These are phyloP conservation scores for Drosophila neonasuta DNA, from an alignment of 2,888 invertebrate species.

Conservation along the genomic window DNA sequence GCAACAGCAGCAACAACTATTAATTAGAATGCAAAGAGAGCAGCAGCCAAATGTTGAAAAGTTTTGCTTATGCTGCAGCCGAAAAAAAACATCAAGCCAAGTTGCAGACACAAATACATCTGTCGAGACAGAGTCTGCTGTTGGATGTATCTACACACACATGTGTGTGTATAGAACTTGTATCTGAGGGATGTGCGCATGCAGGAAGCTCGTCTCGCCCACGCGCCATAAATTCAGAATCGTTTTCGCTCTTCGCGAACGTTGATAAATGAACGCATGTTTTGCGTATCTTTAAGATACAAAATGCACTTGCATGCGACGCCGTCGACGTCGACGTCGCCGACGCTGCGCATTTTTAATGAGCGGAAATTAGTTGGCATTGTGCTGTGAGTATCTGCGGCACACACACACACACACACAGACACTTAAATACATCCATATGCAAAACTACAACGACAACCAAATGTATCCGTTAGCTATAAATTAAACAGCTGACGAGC, in stretches of 20 bases:
- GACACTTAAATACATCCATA: slow-evolving; percentile 10
- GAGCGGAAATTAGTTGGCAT: slow-evolving; percentile 75
- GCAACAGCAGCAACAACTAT: slow-evolving; percentile 35
- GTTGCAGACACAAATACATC: slow-evolving; percentile 27
- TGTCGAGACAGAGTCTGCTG: slow-evolving; percentile 5
- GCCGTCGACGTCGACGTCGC: background rate
- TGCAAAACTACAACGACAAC: slow-evolving; percentile 15
- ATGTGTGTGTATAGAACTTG: slow-evolving; percentile 6
- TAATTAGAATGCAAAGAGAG: slow-evolving; percentile 58
- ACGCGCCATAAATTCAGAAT: slow-evolving; percentile 65
- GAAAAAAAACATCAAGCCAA: slow-evolving; percentile 5
- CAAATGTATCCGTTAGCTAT: slow-evolving; percentile 52
- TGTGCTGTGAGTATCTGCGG: slow-evolving; percentile 43
- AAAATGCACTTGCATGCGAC: slow-evolving; percentile 48
- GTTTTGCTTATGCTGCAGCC: slow-evolving; percentile 31
- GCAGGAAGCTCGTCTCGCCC: slow-evolving; percentile 67
- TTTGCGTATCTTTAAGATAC: slow-evolving; percentile 69
- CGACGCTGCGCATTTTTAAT: slow-evolving; percentile 68
- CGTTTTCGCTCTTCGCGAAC: slow-evolving; percentile 25
- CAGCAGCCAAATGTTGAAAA: slow-evolving; percentile 17
- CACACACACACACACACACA: slow-evolving; percentile 10
- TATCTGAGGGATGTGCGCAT: slow-evolving; percentile 42
- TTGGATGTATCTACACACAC: slow-evolving; percentile 6
- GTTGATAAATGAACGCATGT: slow-evolving; percentile 70
- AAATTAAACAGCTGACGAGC: slow-evolving; percentile 53